Evolutionary conservation across 2,113 vertebrate genomes (phyloP).

Genomic region (Rhineura floridana): DNA sequence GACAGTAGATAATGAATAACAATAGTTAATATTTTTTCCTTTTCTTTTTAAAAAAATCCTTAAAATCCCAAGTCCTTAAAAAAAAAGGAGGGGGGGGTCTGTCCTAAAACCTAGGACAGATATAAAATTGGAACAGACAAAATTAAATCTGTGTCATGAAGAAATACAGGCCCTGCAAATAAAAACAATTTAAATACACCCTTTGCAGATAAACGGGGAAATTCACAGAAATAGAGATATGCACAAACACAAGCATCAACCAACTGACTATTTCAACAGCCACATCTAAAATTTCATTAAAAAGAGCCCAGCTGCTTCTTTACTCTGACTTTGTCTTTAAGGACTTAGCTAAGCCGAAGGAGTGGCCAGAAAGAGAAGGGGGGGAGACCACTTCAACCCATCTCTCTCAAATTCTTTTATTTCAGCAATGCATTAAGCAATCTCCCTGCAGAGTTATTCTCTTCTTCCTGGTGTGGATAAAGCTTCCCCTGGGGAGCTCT

Average conservation of each 20-base stretch:
- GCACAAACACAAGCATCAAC: slow-evolving; percentile 77
- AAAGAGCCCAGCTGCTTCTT: slow-evolving; percentile 91
- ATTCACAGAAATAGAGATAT: neutral
- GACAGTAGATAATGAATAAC: neutral
- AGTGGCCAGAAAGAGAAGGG: slow-evolving; percentile 83
- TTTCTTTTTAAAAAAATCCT: slow-evolving; percentile 10
- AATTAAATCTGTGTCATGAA: slow-evolving; percentile 47
- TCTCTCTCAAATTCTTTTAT: slow-evolving; percentile 99
- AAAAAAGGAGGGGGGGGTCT: slow-evolving; percentile 56
- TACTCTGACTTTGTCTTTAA: slow-evolving; percentile 86
- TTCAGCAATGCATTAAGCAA: slow-evolving; percentile 99
- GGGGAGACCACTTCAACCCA: slow-evolving; percentile 87
- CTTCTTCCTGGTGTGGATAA: slow-evolving; percentile 99
- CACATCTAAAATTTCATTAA: slow-evolving; percentile 93
- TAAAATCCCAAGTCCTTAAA: neutral
- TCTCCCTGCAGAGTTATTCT: slow-evolving; percentile 98
- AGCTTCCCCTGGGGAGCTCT: slow-evolving; percentile 95
- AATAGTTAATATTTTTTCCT: neutral
- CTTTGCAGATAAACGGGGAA: slow-evolving; percentile 76
- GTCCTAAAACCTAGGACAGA: slow-evolving; percentile 49
- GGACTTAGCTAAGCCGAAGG: slow-evolving; percentile 96
- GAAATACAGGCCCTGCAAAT: slow-evolving; percentile 65
- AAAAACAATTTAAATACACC: slow-evolving; percentile 84
- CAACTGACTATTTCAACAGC: slow-evolving; percentile 88
- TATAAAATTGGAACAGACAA: slow-evolving; percentile 24